These are phyloP conservation scores for Arbacia lixula DNA, from an alignment of 53 echinoderm and acorn worm species.

Conservation along the genomic window DNA sequence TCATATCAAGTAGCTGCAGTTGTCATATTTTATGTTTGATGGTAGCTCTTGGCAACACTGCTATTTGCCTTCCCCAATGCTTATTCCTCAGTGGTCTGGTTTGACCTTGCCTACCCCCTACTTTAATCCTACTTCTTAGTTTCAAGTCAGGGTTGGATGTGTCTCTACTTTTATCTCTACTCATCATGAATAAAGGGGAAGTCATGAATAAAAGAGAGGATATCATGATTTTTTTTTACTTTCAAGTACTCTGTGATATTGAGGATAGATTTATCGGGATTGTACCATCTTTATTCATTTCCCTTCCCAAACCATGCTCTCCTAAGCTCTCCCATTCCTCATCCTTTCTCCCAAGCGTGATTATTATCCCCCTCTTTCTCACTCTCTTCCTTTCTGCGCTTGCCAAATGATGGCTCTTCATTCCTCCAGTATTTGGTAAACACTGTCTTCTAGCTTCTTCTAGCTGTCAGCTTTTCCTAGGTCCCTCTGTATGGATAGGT, in stretches of 20 bases:
- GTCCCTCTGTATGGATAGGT: slow-evolving; percentile 10
- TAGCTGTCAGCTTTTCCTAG: slow-evolving; percentile 25
- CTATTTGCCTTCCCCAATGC: too few relatives aligned
- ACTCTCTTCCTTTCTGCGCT: too few relatives aligned
- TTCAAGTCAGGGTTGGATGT: not conserved
- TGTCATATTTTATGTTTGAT: too few relatives aligned
- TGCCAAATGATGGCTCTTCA: too few relatives aligned
- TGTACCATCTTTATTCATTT: too few relatives aligned
- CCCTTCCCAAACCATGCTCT: not conserved
- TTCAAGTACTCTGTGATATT: not conserved
- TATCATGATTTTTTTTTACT: too few relatives aligned
- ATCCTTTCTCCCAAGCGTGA: not conserved
- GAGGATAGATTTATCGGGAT: slow-evolving; percentile 17
- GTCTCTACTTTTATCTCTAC: not conserved
- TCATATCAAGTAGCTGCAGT: too few relatives aligned
- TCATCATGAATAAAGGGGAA: too few relatives aligned
- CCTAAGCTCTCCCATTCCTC: not conserved
- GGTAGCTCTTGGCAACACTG: too few relatives aligned
- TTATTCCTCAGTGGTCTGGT: too few relatives aligned
- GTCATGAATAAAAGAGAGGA: slow-evolving; percentile 10
- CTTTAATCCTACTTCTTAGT: not conserved
- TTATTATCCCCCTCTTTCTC: not conserved
- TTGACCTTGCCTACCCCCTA: slow-evolving; percentile 4
- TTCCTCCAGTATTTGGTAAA: too few relatives aligned
- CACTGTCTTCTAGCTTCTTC: slow-evolving; percentile 21